Evolutionary conservation across 2,113 vertebrate species (phyloP), one percentile per base, ranked within the genome.

Genomic region (Brevimyrus niger): DNA sequence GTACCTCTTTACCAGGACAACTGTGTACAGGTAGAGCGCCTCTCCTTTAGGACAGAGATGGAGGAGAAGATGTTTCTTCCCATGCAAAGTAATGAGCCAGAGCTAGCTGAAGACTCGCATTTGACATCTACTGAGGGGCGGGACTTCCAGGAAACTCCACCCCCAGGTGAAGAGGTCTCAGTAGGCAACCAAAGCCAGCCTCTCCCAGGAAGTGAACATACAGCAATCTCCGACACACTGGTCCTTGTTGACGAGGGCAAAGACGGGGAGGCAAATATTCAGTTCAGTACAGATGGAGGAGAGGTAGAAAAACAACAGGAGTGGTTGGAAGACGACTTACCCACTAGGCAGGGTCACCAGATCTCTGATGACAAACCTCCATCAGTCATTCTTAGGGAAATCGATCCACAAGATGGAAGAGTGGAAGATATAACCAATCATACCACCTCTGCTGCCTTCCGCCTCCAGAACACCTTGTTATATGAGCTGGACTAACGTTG

Each of bases 401-500:
- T 95, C 10, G 93, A 92, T 88, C 11, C 47, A 13, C 42, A 90
- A 87, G 96, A 97, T 2, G 96, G 96, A 9, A 96, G 93, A 2
- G 94, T 94, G 90, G 92, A 65, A 1, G 5, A 96, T 23, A 86
- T 96, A n/a, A 90, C 91, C 4, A 94, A 97, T 3, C 97, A 99
- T 27, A 89, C 91, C 0, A 98, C 97, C 0, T 94, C 69, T 0
- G 97, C 97, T 88, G 94, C 95, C 0, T 89, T 98, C 1, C 3
- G 0, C 5, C 97, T 99, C 88, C 95, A 97, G 42, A 99, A 97
- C 92, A 17, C 95, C 1, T 90, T 97, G 91, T 91, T 98, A 1
- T 99, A 96, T 44, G 96, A 98, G 17, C 90, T 99, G 90, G 98
- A 99, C 92, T 99, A 92, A 95, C 2, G 2, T 38, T 44, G 17